Base-by-base conservation (phyloP, 2,797 vertebrate genomes). In the Myotis myotis region DNA sequence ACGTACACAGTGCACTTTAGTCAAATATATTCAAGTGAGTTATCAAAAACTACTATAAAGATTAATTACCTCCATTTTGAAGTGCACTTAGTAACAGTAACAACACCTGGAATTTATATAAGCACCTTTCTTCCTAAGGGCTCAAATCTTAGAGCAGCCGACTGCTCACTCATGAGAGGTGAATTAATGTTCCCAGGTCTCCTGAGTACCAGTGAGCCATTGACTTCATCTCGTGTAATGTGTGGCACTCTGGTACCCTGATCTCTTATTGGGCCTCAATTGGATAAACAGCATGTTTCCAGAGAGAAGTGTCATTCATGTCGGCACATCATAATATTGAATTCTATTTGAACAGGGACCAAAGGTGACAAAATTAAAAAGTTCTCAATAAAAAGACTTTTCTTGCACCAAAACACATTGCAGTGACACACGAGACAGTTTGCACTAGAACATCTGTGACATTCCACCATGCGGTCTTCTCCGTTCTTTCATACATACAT, bases 301-400 rank as follows among this genome's bases (percentile, higher is more conserved):
- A 95, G 95, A 95, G 91, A 96, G 96, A 96, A 95, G 94, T 91
- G 87, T 96, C 97, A 97, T 94, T 97, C 95, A 68, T 96, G 93
- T 96, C 84, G 91, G 95, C 89, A 88, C 95, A 94, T 90, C 95
- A 95, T 95, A 94, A 97, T 95, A 96, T 96, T 96, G 96, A 97
- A 94, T 95, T 97, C 96, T 96, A 96, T 97, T 96, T 97, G 97
- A 96, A 97, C 95, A 96, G 96, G 96, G 95, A 95, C 96, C 96
- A 97, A 97, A 97, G 96, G 96, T 97, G 95, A 97, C 95, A 97
- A 97, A 96, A 97, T 97, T 97, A 94, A 97, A 97, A 96, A 90
- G 96, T 94, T 97, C 97, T 97, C 97, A 97, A 90, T 94, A 96
- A 93, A 85, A 96, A 72, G 78, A 96, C 82, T 92, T 97, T 96